Conservation (phyloP, 2,888 invertebrate genomes). For the Ypsolopha scabrella region DNA sequence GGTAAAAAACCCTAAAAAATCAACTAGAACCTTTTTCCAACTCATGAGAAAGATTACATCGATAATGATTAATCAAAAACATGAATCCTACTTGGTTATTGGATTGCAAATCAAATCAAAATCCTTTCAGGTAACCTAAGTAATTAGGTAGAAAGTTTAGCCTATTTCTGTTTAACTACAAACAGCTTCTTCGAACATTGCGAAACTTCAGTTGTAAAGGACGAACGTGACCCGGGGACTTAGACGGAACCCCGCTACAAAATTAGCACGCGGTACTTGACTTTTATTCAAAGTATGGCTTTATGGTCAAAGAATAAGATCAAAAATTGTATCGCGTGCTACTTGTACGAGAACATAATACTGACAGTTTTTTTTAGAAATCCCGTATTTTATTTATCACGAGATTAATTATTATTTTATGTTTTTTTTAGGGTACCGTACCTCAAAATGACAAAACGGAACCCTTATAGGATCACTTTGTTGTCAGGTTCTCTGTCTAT, state of each 20-base stretch:
- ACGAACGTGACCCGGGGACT: not conserved
- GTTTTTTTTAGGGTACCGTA: not conserved
- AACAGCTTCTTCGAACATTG: constrained; percentile 2
- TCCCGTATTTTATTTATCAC: not conserved
- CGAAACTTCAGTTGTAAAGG: constrained; percentile 2
- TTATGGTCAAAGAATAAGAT: not conserved
- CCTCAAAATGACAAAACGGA: too few relatives aligned
- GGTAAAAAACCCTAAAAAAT: too few relatives aligned
- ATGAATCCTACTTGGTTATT: too few relatives aligned
- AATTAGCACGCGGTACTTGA: not conserved
- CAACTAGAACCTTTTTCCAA: too few relatives aligned
- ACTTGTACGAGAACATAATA: not conserved
- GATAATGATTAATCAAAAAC: too few relatives aligned
- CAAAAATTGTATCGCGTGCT: not conserved
- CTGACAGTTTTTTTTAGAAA: not conserved
- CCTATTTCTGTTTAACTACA: constrained; percentile 6
- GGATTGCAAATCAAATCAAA: too few relatives aligned
- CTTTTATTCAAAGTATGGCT: not conserved
- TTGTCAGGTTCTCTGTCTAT: too few relatives aligned
- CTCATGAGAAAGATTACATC: too few relatives aligned
- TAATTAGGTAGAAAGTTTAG: constrained; percentile 8
- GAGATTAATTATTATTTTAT: not conserved
- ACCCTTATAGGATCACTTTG: too few relatives aligned
- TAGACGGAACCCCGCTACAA: not conserved
- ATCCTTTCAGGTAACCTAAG: not conserved